Evolutionary conservation across 2,113 vertebrate species (phyloP).

Genomic region (Silurus glanis): DNA sequence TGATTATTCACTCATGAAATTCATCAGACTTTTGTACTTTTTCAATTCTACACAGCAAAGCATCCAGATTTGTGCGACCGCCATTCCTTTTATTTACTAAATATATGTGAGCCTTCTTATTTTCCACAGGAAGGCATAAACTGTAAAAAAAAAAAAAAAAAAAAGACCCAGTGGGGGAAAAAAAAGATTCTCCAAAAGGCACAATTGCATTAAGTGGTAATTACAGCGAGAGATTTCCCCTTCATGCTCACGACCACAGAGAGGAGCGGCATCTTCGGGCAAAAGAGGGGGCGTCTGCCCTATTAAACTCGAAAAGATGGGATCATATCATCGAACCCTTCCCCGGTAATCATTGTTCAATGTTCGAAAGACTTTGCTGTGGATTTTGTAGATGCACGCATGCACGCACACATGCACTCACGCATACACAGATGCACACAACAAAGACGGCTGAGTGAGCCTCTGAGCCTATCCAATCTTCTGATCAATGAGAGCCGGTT

Average conservation of each 20-base stretch:
- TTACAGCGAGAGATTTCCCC: constrained; percentile 70
- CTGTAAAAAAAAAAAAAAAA: constrained; percentile 57
- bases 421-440: constrained; percentile 46
- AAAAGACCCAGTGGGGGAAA: constrained; percentile 43
- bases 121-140: constrained; percentile 65
- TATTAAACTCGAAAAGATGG: constrained; percentile 66
- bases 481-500: constrained; percentile 63
- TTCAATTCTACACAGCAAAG: constrained; percentile 1
- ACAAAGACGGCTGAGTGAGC: constrained; percentile 52
- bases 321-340: constrained; percentile 63
- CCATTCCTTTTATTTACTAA: constrained; percentile 62
- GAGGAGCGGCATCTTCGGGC: constrained; percentile 64
- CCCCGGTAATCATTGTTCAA: constrained; percentile 30
- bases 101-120: constrained; percentile 66
- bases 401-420: constrained; percentile 42
- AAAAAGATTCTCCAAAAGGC: constrained; percentile 61
- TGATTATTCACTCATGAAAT: not conserved
- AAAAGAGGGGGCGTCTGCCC: constrained; percentile 64
- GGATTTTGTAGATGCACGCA: constrained; percentile 49
- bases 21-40: not conserved
- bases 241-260: constrained; percentile 64
- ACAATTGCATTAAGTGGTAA: constrained; percentile 73
- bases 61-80: constrained; percentile 59
- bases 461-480: constrained; percentile 57
- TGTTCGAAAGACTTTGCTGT: constrained; percentile 34